These are phyloP conservation scores for Myoxocephalus aenaeus DNA, from an alignment of 2,797 vertebrate species.

Conservation along the genomic window DNA sequence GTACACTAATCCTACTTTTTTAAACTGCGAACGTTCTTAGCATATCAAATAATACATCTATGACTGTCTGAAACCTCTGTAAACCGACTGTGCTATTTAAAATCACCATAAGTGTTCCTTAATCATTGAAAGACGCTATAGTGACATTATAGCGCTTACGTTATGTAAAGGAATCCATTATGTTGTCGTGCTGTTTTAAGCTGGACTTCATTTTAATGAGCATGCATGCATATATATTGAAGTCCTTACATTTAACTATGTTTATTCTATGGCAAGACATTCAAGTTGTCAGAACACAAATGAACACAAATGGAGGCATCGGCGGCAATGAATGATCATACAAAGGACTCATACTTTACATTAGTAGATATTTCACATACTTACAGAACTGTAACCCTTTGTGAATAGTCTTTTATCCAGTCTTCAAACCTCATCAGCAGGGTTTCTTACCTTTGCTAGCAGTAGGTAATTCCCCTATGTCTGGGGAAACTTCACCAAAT, in stretches of 20 bases:
- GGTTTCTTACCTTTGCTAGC: constrained; percentile 20
- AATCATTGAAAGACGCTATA: constrained; percentile 34
- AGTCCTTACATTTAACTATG: constrained; percentile 11
- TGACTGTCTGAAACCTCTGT: constrained; percentile 38
- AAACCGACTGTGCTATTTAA: constrained; percentile 57
- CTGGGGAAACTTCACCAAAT: neutral
- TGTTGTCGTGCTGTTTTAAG: constrained; percentile 49
- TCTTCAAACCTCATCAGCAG: constrained; percentile 20
- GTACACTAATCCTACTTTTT: constrained; percentile 37
- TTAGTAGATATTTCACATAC: constrained; percentile 11
- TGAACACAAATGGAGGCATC: constrained; percentile 14
- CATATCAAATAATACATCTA: constrained; percentile 49
- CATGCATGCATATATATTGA: constrained; percentile 32
- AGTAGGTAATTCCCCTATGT: neutral
- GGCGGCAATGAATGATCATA: neutral
- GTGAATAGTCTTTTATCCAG: constrained; percentile 8
- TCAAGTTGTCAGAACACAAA: constrained; percentile 22
- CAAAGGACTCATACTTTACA: constrained; percentile 22
- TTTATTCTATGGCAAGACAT: constrained; percentile 29
- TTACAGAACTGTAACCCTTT: constrained; percentile 16
- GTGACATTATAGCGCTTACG: constrained; percentile 65
- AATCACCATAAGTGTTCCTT: constrained; percentile 61
- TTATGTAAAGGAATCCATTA: constrained; percentile 53
- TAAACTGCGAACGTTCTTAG: constrained; percentile 28
- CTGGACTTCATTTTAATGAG: constrained; percentile 38